Evolutionary conservation across 2,113 vertebrate genomes (phyloP), one percentile per base, ranked within the genome.

Genomic region (Genyomyrus donnyi): DNA sequence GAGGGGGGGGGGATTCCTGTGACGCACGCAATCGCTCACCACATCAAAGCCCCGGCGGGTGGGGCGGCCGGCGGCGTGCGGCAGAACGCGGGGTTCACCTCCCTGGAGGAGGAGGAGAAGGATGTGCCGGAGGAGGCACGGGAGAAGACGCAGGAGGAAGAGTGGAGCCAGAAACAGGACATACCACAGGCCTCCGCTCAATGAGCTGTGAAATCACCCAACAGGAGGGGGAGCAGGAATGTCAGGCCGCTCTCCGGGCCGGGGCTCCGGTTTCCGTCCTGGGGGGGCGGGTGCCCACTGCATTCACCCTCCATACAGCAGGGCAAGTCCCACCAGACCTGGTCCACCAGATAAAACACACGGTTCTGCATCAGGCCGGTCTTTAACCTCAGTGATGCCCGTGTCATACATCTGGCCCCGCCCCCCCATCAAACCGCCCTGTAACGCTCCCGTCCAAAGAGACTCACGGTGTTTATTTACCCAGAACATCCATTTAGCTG

Each of bases 21-120:
- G 91, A 91, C 91, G 49, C n/a, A 48, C 19, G 2, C 45, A 5
- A 91, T 74, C 90, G 91, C 92, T 88, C 56, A 74, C 93, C 93
- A 95, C 95, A 95, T 96, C 94, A 95, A 95, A 95, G 93, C 92
- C 89, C 91, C 93, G 94, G 94, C 2, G 19, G 94, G 90, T 77
- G 90, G 86, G 93, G 95, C 93, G 92, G 90, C 88, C 27, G 45
- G 46, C 50, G 85, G 83, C 84, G 62, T 58, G 85, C 45, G 85
- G 77, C 88, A 91, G 93, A 93, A 92, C 88, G 93, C 92, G 93
- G 90, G 88, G n/a, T 70, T 70, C 27, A 70, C 62, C 27, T 70
- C 62, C 62, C 3, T 70, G 3, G 31, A 13, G 62, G 62, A 70
- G n/a, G 62, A 66, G 9, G n/a, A 66, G 58, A 27, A n/a, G 93